phyloP scores from a whole-genome alignment of 2,797 vertebrate genomes.

The Poecilia wingei region DNA sequence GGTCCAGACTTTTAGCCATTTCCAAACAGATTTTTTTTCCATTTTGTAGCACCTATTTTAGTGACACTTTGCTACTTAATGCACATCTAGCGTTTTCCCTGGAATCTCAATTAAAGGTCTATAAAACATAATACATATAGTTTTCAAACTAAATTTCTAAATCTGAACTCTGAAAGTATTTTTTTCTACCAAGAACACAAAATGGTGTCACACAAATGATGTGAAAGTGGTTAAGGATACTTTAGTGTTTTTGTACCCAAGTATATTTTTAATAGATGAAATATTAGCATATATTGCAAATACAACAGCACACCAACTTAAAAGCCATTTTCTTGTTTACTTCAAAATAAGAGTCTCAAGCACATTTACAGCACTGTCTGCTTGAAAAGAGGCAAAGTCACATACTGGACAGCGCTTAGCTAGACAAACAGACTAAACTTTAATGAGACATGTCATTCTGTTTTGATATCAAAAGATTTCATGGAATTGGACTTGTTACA shows the following conservation, averaged over 20 bases:
- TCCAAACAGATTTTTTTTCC: not conserved
- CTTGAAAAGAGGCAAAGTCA: not conserved
- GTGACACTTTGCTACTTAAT: not conserved
- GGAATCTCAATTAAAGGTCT: not conserved
- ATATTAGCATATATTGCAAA: not conserved
- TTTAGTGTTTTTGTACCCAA: not conserved
- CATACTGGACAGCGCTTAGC: not conserved
- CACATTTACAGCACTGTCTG: not conserved
- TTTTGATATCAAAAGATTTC: not conserved
- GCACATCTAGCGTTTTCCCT: not conserved
- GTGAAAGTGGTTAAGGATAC: not conserved
- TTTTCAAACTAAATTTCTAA: not conserved
- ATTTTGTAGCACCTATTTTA: not conserved
- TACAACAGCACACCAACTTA: not conserved
- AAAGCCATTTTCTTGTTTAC: not conserved
- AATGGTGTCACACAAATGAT: not conserved
- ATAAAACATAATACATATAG: not conserved
- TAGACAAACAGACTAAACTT: not conserved
- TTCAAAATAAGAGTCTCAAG: not conserved
- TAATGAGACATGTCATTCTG: not conserved
- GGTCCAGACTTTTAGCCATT: not conserved
- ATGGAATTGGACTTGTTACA: not conserved
- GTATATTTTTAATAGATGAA: not conserved
- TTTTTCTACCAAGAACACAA: not conserved
- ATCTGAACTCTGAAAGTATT: not conserved